These are phyloP conservation scores for Glyptemys insculpta DNA, from an alignment of 2,797 vertebrate species.

Conservation along the genomic window DNA sequence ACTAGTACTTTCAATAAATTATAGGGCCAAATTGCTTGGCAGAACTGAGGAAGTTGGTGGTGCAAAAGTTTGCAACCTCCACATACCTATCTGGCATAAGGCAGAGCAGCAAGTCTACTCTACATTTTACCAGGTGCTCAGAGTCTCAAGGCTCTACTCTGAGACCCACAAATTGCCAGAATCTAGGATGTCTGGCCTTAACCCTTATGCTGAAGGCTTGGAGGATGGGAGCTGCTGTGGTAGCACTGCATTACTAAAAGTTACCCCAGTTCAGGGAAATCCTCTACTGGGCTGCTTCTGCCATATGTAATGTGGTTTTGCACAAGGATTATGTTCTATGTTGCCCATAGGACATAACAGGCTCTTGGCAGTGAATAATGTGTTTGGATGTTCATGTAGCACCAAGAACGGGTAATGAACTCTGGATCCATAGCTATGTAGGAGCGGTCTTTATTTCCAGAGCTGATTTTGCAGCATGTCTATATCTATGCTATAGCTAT, in stretches of 20 bases:
- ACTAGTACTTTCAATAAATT: not conserved
- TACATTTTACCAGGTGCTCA: not conserved
- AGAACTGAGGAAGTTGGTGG: not conserved
- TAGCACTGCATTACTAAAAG: not conserved
- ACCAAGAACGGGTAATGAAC: not conserved
- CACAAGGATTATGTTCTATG: too few relatives aligned
- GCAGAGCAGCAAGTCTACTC: not conserved
- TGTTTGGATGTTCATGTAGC: not conserved
- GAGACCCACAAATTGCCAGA: accelerated
- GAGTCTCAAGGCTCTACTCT: not conserved
- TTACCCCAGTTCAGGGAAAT: not conserved
- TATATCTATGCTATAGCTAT: conserved; percentile 46
- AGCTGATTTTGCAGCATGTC: conserved; percentile 15
- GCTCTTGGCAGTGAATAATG: accelerated
- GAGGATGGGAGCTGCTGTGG: not conserved
- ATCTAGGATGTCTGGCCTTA: accelerated
- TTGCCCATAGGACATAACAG: not conserved
- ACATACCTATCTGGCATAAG: not conserved
- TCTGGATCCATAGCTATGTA: not conserved
- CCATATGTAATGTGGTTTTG: accelerated
- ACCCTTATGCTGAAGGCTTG: accelerated
- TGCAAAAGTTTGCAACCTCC: not conserved
- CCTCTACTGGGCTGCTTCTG: not conserved
- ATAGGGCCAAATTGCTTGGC: not conserved
- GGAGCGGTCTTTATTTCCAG: conserved; percentile 10